Base-by-base conservation (phyloP, 2,888 invertebrate species). In the Drosophila imparisetae region DNA sequence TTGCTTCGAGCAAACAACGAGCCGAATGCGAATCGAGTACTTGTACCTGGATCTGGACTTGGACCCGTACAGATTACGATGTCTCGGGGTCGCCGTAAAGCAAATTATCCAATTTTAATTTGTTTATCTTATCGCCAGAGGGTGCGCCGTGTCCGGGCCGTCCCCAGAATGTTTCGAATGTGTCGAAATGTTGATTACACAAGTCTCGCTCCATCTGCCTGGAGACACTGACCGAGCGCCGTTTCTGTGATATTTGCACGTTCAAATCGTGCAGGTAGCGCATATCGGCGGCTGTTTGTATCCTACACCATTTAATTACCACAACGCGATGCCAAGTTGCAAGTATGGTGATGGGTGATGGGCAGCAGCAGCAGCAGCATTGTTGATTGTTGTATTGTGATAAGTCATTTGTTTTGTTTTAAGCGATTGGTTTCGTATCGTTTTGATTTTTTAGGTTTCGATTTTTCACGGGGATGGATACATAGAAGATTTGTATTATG, bases 121-220 rank as follows among this genome's bases (percentile, higher is more conserved):
- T 93, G 79, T 91, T 90, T 73, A 86, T 91, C 60, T 90, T 89
- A 38, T 86, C 78, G 60, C 83, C 82, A 29, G 34, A 21, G 49
- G 92, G 93, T 36, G 93, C 93, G 48, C 93, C 93, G 77, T 93
- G 96, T 1, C 97, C 97, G 0, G 97, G 97, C 54, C 96, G 94
- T 32, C 97, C 97, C 97, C 97, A 97, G 82, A 96, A 94, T 13
- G 95, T 94, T 57, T 95, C 95, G 95, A 96, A 96, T 2, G 96
- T 96, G 79, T 94, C 94, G 91, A 96, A 96, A 91, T 97, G 97
- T 75, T 94, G 94, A 59, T 94, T 94, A 66, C 95, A 95, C 80
- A 94, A 94, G 91, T 96, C 95, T 38, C 94, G 94, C 45, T 96
- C 96, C 67, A 86, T 78, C 72, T 92, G 91, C 74, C 86, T 91